Evolutionary conservation across 2,113 vertebrate genomes (phyloP), one percentile per base, ranked within the genome.

Genomic region (Chrysochloris asiatica): DNA sequence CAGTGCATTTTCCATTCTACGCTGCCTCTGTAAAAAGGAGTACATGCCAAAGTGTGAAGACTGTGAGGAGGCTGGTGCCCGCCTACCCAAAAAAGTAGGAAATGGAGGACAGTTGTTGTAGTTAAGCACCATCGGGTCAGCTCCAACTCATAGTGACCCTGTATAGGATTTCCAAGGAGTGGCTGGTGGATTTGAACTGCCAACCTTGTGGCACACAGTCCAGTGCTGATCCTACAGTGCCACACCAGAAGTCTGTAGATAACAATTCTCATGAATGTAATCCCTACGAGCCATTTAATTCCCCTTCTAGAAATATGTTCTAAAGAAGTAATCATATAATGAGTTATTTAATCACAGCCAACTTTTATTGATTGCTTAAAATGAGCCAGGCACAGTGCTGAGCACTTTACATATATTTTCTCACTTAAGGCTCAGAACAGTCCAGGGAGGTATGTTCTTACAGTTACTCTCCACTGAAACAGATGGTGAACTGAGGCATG

Each of bases 351-450:
- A 89, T 90, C 50, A 75, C 50, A 88, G 85, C 73, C 78, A 88
- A 69, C 36, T 88, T 91, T 80, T 86, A 50, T 48, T 43, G 72
- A 28, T 67, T 73, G 43, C n/a, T 87, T 72, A 67, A 59, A 86
- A 77, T 78, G 78, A 86, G 48, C 71, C 33, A 45, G 77, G 75
- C 78, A 90, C n/a, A 79, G n/a, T 52, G 75, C 45, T 94, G 26
- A 89, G 36, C 48, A 67, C 67, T 95, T 91, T 88, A 77, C 72
- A 65, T 80, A 33, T 48, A 85, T 93, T 84, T 95, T 83, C 77
- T 92, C 0, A 3, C 83, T 86, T 61, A 69, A 88, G 47, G 54
- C 86, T 88, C 47, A 75, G 83, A 93, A 88, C 50, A 86, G 71
- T 86, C 41, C 24, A 6, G 63, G 26, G 21, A 88, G 75, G 43